Base-by-base conservation (phyloP, 2,797 vertebrate species). In the Gallirallus australis region DNA sequence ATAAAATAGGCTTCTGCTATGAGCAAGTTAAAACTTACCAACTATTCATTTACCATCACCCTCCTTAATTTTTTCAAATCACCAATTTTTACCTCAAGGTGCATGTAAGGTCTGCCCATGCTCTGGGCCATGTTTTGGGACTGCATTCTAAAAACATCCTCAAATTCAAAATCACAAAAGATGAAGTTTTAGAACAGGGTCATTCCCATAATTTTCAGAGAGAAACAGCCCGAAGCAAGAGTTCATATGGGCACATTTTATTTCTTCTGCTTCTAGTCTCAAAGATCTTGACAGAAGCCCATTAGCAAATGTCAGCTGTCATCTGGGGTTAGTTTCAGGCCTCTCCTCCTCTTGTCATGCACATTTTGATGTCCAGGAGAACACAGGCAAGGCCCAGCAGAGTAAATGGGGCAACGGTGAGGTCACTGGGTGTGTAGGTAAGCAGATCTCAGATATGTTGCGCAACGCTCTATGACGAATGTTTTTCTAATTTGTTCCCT, bases 401-500 rank as follows among this genome's bases (percentile, higher is more conserved):
- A 80, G 50, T 50, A 64, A 90, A 71, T 0, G 5, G 73, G 89
- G 61, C 56, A 77, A 64, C n/a, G 42, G 15, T 77, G 86, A 93
- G 82, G 70, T 97, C 94, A 95, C 48, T 37, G 88, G 83, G 90
- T 94, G 95, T 87, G 70, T 93, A 88, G 80, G 68, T 84, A 82
- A 88, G 80, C 33, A 63, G 28, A 89, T 94, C 82, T 94, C 70
- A 86, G 56, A 72, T 64, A 31, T 30, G 75, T 88, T 96, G 86
- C 94, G 79, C 91, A 94, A 96, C 56, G 40, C 60, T 88, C 71
- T 84, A 47, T 78, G 89, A 96, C 61, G 50, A 89, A 86, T 92
- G 89, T 88, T 95, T 94, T 93, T 96, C 65, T 96, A 19, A 94
- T 91, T 94, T 87, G 70, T 92, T 95, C 84, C 79, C 83, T 87